Evolutionary conservation across 2,888 invertebrate species (phyloP).

Genomic region (Emesis russula): DNA sequence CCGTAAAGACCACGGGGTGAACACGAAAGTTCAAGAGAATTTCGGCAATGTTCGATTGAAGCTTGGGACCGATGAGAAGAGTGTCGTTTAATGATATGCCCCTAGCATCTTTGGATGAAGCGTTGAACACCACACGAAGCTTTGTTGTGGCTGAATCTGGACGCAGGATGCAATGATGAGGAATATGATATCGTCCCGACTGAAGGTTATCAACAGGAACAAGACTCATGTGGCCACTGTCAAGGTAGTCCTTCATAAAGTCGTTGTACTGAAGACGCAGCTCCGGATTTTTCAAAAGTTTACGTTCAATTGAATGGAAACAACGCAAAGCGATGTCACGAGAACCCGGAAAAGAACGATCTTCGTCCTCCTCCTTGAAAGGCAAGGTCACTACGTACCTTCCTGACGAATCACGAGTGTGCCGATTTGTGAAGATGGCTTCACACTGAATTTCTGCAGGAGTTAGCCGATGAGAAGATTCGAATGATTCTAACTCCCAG

Average conservation of each 20-base stretch:
- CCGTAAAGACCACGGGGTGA: conserved; percentile 61
- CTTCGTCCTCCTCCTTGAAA: no score
- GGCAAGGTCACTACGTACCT: no score
- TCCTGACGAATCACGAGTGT: no score
- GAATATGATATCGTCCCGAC: conserved; percentile 44
- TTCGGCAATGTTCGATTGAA: conserved; percentile 54
- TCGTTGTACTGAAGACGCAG: conserved; percentile 49
- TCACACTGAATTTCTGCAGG: no score
- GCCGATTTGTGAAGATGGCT: no score
- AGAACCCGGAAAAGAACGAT: conserved; percentile 19
- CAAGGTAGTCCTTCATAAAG: conserved; percentile 59
- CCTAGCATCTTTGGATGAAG: conserved; percentile 39
- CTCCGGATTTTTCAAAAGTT: conserved; percentile 36
- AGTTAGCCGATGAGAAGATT: no score
- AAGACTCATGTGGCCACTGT: conserved; percentile 47
- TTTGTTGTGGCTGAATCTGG: conserved; percentile 54
- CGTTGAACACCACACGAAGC: conserved; percentile 61
- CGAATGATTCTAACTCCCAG: no score
- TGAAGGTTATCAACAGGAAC: conserved; percentile 8
- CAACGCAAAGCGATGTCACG: conserved; percentile 55
- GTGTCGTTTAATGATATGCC: conserved; percentile 45
- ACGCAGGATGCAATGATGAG: conserved; percentile 48
- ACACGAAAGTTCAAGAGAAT: conserved; percentile 65
- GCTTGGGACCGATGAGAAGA: conserved; percentile 46
- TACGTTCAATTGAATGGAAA: conserved; percentile 50